A percentile compares a stretch with the other conserved stretches of the same genome.
Evolutionary conservation across 2,113 vertebrate species (phyloP).

Genomic region (Sciurus niger): DNA sequence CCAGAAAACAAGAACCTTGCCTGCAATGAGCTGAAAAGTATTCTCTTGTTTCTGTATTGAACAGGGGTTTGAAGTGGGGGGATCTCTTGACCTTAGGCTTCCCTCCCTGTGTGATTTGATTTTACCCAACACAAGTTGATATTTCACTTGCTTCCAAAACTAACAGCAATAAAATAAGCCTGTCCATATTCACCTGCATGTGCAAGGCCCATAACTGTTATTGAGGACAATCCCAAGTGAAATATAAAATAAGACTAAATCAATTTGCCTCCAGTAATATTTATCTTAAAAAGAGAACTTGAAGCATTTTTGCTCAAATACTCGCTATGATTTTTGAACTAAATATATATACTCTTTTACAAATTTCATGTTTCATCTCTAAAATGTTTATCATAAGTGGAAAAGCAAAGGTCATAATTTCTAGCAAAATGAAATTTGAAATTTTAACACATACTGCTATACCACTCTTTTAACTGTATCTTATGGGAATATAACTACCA

Average conservation of each 20-base stretch:
- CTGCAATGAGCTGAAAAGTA: background rate
- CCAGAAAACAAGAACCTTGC: background rate
- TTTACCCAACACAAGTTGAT: background rate
- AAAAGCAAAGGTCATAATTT: background rate
- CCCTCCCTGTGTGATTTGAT: background rate
- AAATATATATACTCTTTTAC: background rate
- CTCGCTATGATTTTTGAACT: background rate
- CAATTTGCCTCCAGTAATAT: background rate
- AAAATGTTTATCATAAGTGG: background rate
- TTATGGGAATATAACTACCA: background rate
- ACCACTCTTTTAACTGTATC: background rate
- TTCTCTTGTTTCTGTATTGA: background rate
- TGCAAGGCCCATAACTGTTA: background rate
- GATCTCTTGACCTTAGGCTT: background rate
- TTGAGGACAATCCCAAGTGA: background rate
- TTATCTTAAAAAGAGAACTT: constrained; percentile 24
- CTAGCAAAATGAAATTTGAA: background rate
- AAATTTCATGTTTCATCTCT: background rate
- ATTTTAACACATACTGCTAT: background rate
- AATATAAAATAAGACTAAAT: background rate
- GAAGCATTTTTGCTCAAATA: background rate
- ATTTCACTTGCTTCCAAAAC: background rate
- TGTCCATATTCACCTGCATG: background rate
- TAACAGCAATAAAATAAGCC: constrained; percentile 31
- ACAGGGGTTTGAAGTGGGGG: background rate